Evolutionary conservation across 2,113 vertebrate genomes (phyloP).

Genomic region (Xyliphius kryptos): DNA sequence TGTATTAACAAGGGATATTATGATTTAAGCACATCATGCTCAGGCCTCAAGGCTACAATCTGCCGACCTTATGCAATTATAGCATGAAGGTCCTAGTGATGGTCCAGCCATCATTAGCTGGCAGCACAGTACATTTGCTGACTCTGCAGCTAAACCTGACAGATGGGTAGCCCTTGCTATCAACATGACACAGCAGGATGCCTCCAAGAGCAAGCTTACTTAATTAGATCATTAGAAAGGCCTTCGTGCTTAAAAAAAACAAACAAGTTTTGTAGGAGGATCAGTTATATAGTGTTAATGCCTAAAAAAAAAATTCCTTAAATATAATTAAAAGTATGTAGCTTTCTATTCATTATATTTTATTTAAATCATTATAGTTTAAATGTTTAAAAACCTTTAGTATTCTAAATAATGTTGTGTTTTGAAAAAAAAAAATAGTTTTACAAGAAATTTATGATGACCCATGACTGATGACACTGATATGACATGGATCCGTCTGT

Average conservation of each 20-base stretch:
- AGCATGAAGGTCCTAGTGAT: conserved; percentile 15
- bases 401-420: too few species aligned
- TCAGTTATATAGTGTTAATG: background rate
- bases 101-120: conserved; percentile 24
- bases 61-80: conserved; percentile 14
- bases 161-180: conserved; percentile 34
- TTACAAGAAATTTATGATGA: too few species aligned
- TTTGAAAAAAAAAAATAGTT: too few species aligned
- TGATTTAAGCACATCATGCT: background rate
- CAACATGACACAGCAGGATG: conserved; percentile 35
- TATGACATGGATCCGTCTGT: too few species aligned
- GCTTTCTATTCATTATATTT: too few species aligned
- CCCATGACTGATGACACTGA: too few species aligned
- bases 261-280: conserved; percentile 13
- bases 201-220: conserved; percentile 15
- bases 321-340: too few species aligned
- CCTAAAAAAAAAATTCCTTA: too few species aligned
- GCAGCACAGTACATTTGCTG: conserved; percentile 24
- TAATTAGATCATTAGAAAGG: conserved; percentile 33
- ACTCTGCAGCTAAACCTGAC: conserved; percentile 26
- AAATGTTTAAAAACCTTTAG: too few species aligned
- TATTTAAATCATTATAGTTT: too few species aligned
- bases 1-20: background rate
- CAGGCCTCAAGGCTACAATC: background rate
- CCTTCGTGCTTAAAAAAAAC: conserved; percentile 25